Percentiles rank a stretch among this genome's conserved stretches.
Conservation (phyloP, 2,888 invertebrate species). For the Drosophila neonasuta region DNA sequence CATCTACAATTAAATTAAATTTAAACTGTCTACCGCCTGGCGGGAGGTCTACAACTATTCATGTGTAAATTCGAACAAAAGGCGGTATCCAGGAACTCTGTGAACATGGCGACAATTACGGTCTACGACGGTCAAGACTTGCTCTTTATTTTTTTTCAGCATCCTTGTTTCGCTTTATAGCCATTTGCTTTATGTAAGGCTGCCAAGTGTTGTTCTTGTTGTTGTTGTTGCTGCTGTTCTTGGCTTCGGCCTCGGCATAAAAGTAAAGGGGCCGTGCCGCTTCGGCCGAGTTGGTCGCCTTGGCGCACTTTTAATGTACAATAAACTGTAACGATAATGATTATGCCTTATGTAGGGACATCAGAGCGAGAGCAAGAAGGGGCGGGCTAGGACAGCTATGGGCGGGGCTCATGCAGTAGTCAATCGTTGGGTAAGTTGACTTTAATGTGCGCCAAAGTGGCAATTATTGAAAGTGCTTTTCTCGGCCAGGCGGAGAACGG, state of each 20-base stretch:
- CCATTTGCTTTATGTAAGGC: constrained; percentile 75
- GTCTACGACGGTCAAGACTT: constrained; percentile 38
- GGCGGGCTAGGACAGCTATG: constrained; percentile 18
- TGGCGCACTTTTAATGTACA: constrained; percentile 76
- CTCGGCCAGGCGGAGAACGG: constrained; percentile 27
- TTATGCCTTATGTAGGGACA: constrained; percentile 67
- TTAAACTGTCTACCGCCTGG: constrained; percentile 45
- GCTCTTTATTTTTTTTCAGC: constrained; percentile 41
- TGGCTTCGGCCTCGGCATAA: constrained; percentile 54
- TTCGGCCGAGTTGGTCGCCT: constrained; percentile 26
- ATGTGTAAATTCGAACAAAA: constrained; percentile 72
- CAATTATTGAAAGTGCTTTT: constrained; percentile 76
- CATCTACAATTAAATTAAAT: constrained; percentile 73
- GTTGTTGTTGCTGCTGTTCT: background rate
- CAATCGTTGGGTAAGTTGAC: constrained; percentile 75
- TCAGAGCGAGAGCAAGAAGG: background rate
- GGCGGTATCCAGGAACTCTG: constrained; percentile 15
- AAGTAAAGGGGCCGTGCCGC: constrained; percentile 65
- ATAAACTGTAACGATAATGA: constrained; percentile 77
- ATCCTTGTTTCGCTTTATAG: constrained; percentile 68
- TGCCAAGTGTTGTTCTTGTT: constrained; percentile 65
- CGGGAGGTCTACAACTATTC: constrained; percentile 64
- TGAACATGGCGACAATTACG: constrained; percentile 71
- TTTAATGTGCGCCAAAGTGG: constrained; percentile 76
- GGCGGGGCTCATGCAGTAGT: constrained; percentile 58